Percentiles rank a stretch among this genome's conserved stretches.
Evolutionary conservation across 2,888 invertebrate species (phyloP).

Genomic region (Drosophila demipolita): DNA sequence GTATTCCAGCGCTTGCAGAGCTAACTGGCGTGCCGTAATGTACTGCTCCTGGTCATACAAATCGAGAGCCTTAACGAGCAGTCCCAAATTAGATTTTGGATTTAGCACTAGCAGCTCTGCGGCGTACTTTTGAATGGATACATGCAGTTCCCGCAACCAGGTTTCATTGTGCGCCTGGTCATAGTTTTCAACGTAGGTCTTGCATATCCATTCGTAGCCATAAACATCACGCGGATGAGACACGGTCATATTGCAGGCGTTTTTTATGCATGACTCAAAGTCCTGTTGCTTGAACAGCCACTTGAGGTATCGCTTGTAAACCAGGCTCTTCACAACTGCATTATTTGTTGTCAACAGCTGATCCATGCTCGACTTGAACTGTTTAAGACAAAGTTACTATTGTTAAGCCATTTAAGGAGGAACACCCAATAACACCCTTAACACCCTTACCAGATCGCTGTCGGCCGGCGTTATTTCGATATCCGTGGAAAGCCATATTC

Average conservation of each 20-base stretch:
- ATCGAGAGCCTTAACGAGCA: slow-evolving; percentile 88
- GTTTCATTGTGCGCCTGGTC: slow-evolving; percentile 25
- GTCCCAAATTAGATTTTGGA: slow-evolving; percentile 87
- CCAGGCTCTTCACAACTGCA: slow-evolving; percentile 47
- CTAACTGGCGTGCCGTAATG: slow-evolving; percentile 86
- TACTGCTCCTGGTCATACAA: slow-evolving; percentile 86
- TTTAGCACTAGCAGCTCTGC: slow-evolving; percentile 87
- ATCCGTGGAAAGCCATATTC: slow-evolving; percentile 71
- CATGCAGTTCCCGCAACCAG: slow-evolving; percentile 57
- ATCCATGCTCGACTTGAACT: slow-evolving; percentile 80
- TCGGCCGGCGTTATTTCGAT: slow-evolving; percentile 57
- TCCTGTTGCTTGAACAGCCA: slow-evolving; percentile 84
- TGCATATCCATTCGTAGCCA: slow-evolving; percentile 88
- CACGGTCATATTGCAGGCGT: slow-evolving; percentile 86
- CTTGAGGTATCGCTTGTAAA: slow-evolving; percentile 82
- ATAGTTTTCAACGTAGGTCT: slow-evolving; percentile 86
- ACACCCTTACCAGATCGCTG: slow-evolving; percentile 68
- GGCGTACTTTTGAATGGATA: slow-evolving; percentile 86
- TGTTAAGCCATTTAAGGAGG: not conserved
- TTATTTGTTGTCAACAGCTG: slow-evolving; percentile 51
- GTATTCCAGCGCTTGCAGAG: slow-evolving; percentile 84
- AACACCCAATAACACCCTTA: not conserved
- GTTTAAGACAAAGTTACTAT: not conserved
- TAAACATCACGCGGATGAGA: slow-evolving; percentile 86
- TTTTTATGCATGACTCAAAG: slow-evolving; percentile 84